Conservation (phyloP, 2,797 vertebrate genomes). For the Clangula hyemalis region DNA sequence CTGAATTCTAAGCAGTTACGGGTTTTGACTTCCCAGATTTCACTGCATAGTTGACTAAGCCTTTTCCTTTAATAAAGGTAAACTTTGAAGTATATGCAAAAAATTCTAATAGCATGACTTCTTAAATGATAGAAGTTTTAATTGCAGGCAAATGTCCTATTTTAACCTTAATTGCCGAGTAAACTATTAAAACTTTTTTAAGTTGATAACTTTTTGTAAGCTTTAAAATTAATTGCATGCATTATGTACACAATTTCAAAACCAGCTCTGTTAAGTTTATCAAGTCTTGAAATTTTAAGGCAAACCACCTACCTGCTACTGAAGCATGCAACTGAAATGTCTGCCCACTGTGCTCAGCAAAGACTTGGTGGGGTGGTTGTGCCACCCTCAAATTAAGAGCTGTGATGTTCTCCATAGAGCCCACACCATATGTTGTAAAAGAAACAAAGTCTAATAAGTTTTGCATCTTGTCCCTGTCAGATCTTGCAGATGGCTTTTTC, state of each 20-base stretch:
- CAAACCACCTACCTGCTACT: neutral
- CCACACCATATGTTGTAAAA: neutral
- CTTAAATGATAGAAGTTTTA: neutral
- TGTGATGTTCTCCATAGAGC: neutral
- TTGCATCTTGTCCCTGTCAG: neutral
- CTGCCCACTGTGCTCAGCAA: neutral
- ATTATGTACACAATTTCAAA: neutral
- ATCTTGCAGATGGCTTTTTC: neutral
- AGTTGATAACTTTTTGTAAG: neutral
- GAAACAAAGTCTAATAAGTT: fast-evolving
- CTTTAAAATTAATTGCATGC: neutral
- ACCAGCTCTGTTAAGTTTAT: neutral
- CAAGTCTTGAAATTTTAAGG: neutral
- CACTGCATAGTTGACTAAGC: conserved; percentile 5
- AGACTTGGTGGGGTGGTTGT: neutral
- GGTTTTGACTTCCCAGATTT: neutral
- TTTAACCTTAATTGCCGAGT: neutral
- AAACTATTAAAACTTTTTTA: neutral
- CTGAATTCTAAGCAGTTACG: conserved; percentile 33
- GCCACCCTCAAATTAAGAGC: neutral
- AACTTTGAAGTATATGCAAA: conserved; percentile 10
- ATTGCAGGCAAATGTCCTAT: neutral
- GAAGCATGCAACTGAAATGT: neutral
- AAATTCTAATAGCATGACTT: neutral
- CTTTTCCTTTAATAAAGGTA: neutral